Base-by-base conservation (phyloP, 1,140 invertebrate genomes). In the Helicorthomorpha holstii region DNA sequence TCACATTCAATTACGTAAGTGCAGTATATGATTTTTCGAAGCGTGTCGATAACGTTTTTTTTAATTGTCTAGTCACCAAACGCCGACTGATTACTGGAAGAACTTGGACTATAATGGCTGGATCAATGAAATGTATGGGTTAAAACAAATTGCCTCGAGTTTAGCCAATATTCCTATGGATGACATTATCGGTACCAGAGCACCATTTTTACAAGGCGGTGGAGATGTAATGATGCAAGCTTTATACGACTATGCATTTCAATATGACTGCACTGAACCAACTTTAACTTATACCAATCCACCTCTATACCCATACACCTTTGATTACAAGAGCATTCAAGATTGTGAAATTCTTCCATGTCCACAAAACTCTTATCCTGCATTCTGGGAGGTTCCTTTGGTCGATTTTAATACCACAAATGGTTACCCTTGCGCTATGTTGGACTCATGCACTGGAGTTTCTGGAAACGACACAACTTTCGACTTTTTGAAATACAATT, bases 1-100 rank as follows among this genome's bases (percentile, higher is more conserved):
- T 90, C 89, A 46, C 90, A 95, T 68, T 92, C 89, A 57, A 82
- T 98, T 61, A 93, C 87, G 86, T 94, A 87, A 90, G 65, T 47
- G 10, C 3, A n/a, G 38, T 19, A 12, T 12, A 19, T 54, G 27
- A 14, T 49, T 50, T 3, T 58, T 49, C n/a, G 61, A 60, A 55
- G 54, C 42, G 29, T 43, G 54, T 50, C 26, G 52, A 56, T n/a
- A n/a, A n/a, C n/a, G n/a, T n/a, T n/a, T n/a, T n/a, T n/a, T n/a
- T n/a, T n/a, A n/a, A n/a, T 7, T 23, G 7, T 49, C 22, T 38
- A 29, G 42, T 34, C 77, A 80, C 54, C 49, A 60, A 49, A 58
- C 65, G 0, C 60, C 63, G 27, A 66, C 64, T 22, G 60, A 62
- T 14, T 77, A 75, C 56, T 78, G 76, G 76, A 52, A 57, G 2